These are phyloP conservation scores for Xanthorhoe designata DNA, from an alignment of 2,888 invertebrate species.

Conservation along the genomic window DNA sequence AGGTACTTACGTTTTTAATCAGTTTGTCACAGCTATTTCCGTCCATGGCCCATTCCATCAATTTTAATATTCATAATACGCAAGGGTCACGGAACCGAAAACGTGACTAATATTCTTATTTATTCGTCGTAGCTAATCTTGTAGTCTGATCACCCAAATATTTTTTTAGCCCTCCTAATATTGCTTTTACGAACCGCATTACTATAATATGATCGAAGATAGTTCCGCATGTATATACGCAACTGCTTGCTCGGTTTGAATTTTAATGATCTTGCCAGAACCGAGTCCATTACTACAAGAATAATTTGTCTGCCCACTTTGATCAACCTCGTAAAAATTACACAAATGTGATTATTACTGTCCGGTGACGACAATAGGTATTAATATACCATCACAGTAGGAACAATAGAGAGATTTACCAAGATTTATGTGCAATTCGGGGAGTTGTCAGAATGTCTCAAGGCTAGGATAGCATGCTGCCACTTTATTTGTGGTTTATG, in stretches of 20 bases:
- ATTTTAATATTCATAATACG: conserved; percentile 31
- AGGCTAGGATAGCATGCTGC: conserved; percentile 56
- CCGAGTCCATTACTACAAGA: neutral
- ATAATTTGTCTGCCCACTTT: conserved; percentile 1
- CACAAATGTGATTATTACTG: conserved; percentile 44
- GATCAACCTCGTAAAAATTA: conserved; percentile 20
- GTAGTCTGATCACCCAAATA: conserved; percentile 1
- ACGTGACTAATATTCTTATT: conserved; percentile 25
- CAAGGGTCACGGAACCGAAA: conserved; percentile 24
- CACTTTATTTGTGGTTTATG: conserved; percentile 42
- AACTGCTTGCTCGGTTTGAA: neutral
- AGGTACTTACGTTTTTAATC: conserved; percentile 18
- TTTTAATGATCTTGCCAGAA: conserved; percentile 4
- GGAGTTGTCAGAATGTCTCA: conserved; percentile 61
- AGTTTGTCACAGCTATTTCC: conserved; percentile 29
- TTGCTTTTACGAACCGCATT: neutral
- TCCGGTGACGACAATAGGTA: conserved; percentile 49
- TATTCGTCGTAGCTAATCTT: conserved; percentile 8
- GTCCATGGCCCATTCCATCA: conserved; percentile 28
- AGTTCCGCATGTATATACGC: neutral
- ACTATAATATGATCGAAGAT: conserved; percentile 2
- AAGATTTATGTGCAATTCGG: conserved; percentile 69
- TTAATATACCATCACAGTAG: conserved; percentile 44
- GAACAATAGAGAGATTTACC: conserved; percentile 61
- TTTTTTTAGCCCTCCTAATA: conserved; percentile 1